Evolutionary conservation across 2,888 invertebrate genomes (phyloP).

Genomic region (Sinotaia quadrata): DNA sequence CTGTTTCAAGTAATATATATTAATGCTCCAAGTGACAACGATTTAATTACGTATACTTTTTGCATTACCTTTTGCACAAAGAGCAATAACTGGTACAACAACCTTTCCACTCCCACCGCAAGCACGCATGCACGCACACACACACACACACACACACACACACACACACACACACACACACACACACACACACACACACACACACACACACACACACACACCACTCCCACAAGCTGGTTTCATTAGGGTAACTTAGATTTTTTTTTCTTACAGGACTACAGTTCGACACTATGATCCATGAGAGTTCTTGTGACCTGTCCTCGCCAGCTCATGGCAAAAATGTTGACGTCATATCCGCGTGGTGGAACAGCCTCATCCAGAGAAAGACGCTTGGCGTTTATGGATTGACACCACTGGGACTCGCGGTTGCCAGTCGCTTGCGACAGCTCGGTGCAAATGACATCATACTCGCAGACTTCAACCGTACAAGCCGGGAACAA

Average conservation of each 20-base stretch:
- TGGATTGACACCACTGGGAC: conserved; percentile 69
- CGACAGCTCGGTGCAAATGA: conserved; percentile 80
- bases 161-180: too few species aligned
- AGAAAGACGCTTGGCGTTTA: conserved; percentile 79
- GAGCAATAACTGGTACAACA: too few species aligned
- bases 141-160: too few species aligned
- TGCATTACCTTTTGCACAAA: too few species aligned
- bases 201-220: too few species aligned
- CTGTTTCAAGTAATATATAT: too few species aligned
- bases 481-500: conserved; percentile 83
- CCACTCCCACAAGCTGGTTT: neutral
- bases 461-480: conserved; percentile 56
- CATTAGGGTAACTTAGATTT: too few species aligned
- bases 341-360: conserved; percentile 36
- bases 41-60: too few species aligned
- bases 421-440: conserved; percentile 83
- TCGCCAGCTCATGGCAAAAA: conserved; percentile 38
- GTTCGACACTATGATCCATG: conserved; percentile 24
- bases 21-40: too few species aligned
- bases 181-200: too few species aligned
- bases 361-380: conserved; percentile 41
- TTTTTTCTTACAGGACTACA: conserved; percentile 7
- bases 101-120: too few species aligned
- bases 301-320: conserved; percentile 22
- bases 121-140: too few species aligned